Evolutionary conservation across 1,140 invertebrate species (phyloP), one percentile per base, ranked within the genome.

Genomic region (Glossosoma conforme): DNA sequence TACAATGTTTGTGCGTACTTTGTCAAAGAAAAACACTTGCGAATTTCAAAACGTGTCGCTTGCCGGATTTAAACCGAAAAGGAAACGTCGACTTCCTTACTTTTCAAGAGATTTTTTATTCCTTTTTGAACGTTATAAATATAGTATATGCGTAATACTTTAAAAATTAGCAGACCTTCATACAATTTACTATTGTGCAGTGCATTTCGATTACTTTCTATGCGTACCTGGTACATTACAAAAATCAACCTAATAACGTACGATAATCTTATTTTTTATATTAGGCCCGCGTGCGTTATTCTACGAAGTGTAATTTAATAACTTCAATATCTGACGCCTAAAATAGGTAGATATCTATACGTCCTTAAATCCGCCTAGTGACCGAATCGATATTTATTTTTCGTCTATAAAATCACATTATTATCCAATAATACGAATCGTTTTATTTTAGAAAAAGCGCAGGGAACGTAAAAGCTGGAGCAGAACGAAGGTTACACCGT

Each of bases 181-280:
- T 21, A 50, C 50, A 58, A 50, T 58, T 52, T 50, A 20, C 56
- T 51, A 46, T 47, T 19, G 51, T 58, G 56, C 45, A 17, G 56
- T 58, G 56, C 47, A 40, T 46, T 46, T 18, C 42, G 24, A 18
- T 15, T 49, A 30, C 21, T 32, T 38, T 17, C 45, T 53, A 50
- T 44, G 11, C 37, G 46, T 50, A 52, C 20, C 15, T 32, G 32
- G 42, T 45, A 37, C 41, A 38, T 45, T 51, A 44, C 48, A 15
- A 44, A 50, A 53, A 50, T 40, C 45, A 53, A 45, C 40, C 41
- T 52, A 51, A 14, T 24, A 40, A 36, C 40, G 38, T 19, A 40
- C 30, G 21, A 43, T 20, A 11, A 45, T 25, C 8, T 21, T 13
- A 38, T 38, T 3, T 38, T 17, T 36, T 14, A 38, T 25, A 35